A percentile compares a stretch with the other conserved stretches of the same genome.
These are phyloP conservation scores for Drosophila acutilabella DNA, from an alignment of 2,888 invertebrate genomes.

Conservation along the genomic window DNA sequence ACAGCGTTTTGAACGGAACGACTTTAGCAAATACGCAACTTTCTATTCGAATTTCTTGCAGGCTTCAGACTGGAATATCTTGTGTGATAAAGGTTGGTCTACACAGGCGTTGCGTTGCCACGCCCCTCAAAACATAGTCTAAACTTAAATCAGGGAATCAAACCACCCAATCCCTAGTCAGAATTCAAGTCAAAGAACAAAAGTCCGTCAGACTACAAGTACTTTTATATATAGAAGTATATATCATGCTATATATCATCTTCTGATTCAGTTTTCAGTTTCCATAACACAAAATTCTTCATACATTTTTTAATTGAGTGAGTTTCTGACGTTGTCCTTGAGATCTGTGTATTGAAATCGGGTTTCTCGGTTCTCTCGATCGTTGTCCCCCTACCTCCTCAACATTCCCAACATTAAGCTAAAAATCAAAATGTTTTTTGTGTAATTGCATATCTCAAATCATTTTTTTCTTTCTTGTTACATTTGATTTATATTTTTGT, in stretches of 20 bases:
- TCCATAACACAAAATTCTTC: not conserved
- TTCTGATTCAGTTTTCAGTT: slow-evolving; percentile 13
- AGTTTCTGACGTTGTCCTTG: slow-evolving; percentile 10
- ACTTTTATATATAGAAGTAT: slow-evolving; percentile 1
- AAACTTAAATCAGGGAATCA: not conserved
- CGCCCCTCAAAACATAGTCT: slow-evolving; percentile 25
- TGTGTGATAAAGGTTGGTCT: slow-evolving; percentile 84
- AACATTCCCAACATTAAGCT: slow-evolving; percentile 2
- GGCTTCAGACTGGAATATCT: slow-evolving; percentile 84
- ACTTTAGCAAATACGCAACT: slow-evolving; percentile 71
- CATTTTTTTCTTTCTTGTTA: not conserved
- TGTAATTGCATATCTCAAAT: slow-evolving; percentile 6
- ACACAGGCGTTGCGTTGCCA: slow-evolving; percentile 55
- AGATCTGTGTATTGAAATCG: slow-evolving; percentile 1
- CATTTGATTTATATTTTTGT: slow-evolving; percentile 5
- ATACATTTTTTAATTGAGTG: not conserved
- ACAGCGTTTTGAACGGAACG: slow-evolving; percentile 53
- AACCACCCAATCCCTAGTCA: not conserved
- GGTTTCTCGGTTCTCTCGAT: slow-evolving; percentile 15
- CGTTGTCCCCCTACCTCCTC: slow-evolving; percentile 1
- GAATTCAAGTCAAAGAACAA: not conserved
- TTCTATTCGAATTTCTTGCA: slow-evolving; percentile 80
- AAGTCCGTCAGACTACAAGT: not conserved
- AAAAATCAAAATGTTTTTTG: slow-evolving; percentile 2
- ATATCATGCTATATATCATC: not conserved